phyloP scores from a whole-genome alignment of 30 jellyfish, hydroid and myxozoan genomes.

The Hydra vulgaris region DNA sequence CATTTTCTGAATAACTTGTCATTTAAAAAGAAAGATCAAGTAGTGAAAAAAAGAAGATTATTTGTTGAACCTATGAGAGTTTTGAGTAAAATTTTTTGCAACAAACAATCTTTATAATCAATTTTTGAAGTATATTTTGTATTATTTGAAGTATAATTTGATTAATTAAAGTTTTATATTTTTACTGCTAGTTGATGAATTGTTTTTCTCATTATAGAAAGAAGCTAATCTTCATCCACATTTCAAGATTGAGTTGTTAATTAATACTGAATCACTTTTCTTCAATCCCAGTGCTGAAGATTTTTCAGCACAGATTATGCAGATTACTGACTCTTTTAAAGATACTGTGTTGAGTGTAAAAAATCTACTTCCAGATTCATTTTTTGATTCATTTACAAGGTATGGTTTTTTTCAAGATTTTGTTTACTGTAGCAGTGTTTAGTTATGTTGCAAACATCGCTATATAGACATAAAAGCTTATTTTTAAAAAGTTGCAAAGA shows the following conservation, averaged over 20 bases:
- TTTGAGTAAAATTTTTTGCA: no score
- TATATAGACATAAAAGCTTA: no score
- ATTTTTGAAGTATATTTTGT: no score
- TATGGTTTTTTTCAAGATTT: not conserved
- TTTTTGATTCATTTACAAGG: constrained; percentile 95
- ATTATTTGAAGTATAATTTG: not conserved
- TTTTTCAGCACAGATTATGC: constrained; percentile 51
- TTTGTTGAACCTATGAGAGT: no score
- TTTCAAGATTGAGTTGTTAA: constrained; percentile 65
- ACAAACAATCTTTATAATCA: no score
- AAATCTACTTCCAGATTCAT: constrained; percentile 71
- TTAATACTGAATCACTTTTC: constrained; percentile 51
- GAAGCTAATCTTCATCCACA: constrained; percentile 62
- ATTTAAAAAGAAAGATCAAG: no score
- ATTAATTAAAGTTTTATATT: not conserved
- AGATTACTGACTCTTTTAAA: constrained; percentile 63
- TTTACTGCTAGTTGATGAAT: no score
- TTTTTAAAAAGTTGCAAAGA: no score
- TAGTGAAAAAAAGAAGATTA: no score
- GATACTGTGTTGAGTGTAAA: constrained; percentile 85
- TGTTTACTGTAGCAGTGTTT: not conserved
- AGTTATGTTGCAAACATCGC: no score
- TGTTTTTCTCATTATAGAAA: constrained; percentile 32
- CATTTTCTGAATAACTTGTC: no score
- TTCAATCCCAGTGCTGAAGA: constrained; percentile 75